A percentile compares a stretch with the other conserved stretches of the same genome.
These are phyloP conservation scores for Tachina fera DNA, from an alignment of 2,888 invertebrate species.

Conservation along the genomic window DNA sequence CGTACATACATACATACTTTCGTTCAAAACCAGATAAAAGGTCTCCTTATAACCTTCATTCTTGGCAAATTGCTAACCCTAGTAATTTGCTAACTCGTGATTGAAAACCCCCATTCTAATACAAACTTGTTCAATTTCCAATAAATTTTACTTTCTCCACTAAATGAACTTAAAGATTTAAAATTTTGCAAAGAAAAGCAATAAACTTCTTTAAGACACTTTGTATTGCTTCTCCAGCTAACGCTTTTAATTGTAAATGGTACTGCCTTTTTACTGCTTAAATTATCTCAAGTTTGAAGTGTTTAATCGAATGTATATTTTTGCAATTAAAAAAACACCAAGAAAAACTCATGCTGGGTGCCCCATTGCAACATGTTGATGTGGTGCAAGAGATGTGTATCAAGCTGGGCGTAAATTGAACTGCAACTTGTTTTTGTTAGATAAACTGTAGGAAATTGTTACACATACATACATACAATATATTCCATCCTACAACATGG, in stretches of 20 bases:
- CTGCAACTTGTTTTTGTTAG: background rate
- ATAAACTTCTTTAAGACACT: background rate
- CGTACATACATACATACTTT: too few species aligned
- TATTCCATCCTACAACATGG: background rate
- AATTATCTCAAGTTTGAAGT: background rate
- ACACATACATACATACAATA: background rate
- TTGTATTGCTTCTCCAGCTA: background rate
- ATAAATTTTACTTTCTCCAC: too few species aligned
- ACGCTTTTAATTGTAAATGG: background rate
- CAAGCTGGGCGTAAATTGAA: conserved; percentile 2
- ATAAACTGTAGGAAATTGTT: background rate
- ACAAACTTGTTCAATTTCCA: too few species aligned
- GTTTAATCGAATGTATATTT: background rate
- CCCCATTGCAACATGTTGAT: background rate
- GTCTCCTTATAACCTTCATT: too few species aligned
- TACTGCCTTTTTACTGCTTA: conserved; percentile 3
- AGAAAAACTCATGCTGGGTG: conserved; percentile 3
- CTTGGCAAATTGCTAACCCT: too few species aligned
- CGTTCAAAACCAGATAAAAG: too few species aligned
- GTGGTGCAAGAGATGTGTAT: conserved; percentile 22
- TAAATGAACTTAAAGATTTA: background rate
- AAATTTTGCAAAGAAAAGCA: background rate
- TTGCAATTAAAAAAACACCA: conserved; percentile 21
- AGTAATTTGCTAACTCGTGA: too few species aligned
- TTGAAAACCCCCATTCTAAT: too few species aligned